Conservation (phyloP, 2,888 invertebrate species). For the Pristionchus entomophagus region DNA sequence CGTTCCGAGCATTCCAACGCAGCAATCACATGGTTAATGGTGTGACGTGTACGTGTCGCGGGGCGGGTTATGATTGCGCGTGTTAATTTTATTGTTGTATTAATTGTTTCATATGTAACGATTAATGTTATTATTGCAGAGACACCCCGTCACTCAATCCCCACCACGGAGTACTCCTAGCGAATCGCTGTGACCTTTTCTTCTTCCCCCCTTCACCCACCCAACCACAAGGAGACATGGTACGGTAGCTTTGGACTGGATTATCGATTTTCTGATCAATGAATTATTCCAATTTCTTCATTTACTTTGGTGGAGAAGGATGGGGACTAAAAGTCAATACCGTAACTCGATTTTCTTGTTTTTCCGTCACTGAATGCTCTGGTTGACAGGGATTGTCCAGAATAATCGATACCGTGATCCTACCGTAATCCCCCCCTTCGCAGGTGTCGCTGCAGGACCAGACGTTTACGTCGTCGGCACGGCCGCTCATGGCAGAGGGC, state of each 20-base stretch:
- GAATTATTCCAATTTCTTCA: not conserved
- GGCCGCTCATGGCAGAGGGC: slow-evolving; percentile 40
- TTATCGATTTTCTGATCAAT: not conserved
- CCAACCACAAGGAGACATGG: slow-evolving; percentile 28
- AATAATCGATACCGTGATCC: not conserved
- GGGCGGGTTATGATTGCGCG: not conserved
- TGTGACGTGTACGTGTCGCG: not conserved
- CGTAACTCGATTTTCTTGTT: not conserved
- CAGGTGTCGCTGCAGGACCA: slow-evolving; percentile 48
- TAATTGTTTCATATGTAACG: not conserved
- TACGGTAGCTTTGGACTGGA: not conserved
- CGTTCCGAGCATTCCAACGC: not conserved
- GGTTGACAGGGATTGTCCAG: too few species aligned
- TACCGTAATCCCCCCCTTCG: not conserved
- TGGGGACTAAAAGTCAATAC: too few species aligned
- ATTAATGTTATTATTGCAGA: not conserved
- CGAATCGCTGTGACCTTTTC: not conserved
- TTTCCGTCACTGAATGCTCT: not conserved
- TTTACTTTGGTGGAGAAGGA: too few species aligned
- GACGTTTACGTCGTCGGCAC: slow-evolving; percentile 42
- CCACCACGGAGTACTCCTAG: slow-evolving; percentile 32
- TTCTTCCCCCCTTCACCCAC: not conserved
- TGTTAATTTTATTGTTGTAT: not conserved
- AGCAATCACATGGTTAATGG: slow-evolving; percentile 1
- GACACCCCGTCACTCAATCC: slow-evolving; percentile 15